Conservation (phyloP, 2,113 vertebrate species). For the Eublepharis macularius region DNA sequence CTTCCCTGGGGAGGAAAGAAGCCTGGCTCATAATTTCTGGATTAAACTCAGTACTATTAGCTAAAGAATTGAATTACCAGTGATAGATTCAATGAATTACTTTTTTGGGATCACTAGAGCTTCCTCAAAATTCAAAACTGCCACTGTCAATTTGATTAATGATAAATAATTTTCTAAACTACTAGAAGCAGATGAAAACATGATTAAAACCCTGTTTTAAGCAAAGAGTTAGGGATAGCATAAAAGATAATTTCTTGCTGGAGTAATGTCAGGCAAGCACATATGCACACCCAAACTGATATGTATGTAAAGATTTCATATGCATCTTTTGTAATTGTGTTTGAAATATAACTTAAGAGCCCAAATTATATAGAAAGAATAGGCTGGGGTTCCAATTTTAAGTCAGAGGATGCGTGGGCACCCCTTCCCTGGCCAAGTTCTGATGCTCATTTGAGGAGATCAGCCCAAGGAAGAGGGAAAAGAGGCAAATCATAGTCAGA, state of each 20-base stretch:
- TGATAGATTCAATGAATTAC: slow-evolving; percentile 78
- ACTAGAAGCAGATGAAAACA: slow-evolving; percentile 56
- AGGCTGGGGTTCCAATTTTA: too few relatives aligned
- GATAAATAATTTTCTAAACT: slow-evolving; percentile 50
- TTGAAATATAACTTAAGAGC: not conserved
- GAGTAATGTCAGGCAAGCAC: slow-evolving; percentile 17
- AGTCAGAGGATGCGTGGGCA: too few relatives aligned
- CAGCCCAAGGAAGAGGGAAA: not conserved
- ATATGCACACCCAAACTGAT: slow-evolving; percentile 27
- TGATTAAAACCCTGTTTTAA: slow-evolving; percentile 34
- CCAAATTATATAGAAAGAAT: not conserved
- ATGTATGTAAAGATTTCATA: not conserved
- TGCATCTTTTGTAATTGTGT: slow-evolving; percentile 4
- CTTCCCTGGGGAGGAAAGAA: slow-evolving; percentile 62
- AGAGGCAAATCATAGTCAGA: not conserved
- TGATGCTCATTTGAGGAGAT: not conserved
- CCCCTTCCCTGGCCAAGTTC: not conserved
- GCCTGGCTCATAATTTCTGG: slow-evolving; percentile 63
- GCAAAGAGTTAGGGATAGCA: slow-evolving; percentile 20
- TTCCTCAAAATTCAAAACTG: slow-evolving; percentile 67
- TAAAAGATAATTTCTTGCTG: slow-evolving; percentile 29
- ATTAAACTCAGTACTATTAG: slow-evolving; percentile 73
- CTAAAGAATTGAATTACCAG: slow-evolving; percentile 76
- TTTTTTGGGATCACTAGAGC: slow-evolving; percentile 72
- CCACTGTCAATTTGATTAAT: slow-evolving; percentile 60